Conservation (phyloP, 2,888 invertebrate species). For the Boloria euphrosyne region DNA sequence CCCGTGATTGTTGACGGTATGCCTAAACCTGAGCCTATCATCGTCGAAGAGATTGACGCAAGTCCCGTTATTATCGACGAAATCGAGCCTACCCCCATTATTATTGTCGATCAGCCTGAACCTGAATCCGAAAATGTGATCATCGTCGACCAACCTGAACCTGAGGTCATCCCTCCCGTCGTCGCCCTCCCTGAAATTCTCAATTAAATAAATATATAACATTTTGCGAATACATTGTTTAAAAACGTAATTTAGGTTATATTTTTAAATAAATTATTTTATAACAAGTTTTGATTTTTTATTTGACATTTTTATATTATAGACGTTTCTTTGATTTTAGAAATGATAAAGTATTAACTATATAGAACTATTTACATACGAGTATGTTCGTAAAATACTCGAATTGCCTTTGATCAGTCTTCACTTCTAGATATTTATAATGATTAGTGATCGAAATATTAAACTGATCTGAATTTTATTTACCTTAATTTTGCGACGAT, state of each 20-base stretch:
- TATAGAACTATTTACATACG: no score
- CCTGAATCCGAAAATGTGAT: slow-evolving; percentile 14
- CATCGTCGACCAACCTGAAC: slow-evolving; percentile 21
- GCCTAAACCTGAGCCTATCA: not conserved
- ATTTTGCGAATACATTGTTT: not conserved
- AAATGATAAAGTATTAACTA: no score
- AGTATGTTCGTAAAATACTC: no score
- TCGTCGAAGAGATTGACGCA: not conserved
- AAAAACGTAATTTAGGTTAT: not conserved
- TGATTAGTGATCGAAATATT: no score
- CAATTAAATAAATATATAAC: not conserved
- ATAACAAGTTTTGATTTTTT: no score
- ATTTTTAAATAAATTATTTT: no score
- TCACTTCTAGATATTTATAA: no score
- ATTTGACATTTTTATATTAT: no score
- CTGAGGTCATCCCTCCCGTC: not conserved
- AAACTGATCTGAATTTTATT: no score
- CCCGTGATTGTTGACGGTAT: slow-evolving; percentile 6
- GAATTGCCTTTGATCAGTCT: no score
- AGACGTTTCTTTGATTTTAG: no score
- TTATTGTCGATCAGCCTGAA: not conserved
- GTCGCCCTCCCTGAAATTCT: slow-evolving; percentile 12
- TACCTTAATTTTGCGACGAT: no score
- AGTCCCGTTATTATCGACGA: not conserved
- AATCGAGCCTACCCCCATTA: not conserved